Evolutionary conservation across 2,888 invertebrate genomes (phyloP).

Genomic region (Blera fallax): DNA sequence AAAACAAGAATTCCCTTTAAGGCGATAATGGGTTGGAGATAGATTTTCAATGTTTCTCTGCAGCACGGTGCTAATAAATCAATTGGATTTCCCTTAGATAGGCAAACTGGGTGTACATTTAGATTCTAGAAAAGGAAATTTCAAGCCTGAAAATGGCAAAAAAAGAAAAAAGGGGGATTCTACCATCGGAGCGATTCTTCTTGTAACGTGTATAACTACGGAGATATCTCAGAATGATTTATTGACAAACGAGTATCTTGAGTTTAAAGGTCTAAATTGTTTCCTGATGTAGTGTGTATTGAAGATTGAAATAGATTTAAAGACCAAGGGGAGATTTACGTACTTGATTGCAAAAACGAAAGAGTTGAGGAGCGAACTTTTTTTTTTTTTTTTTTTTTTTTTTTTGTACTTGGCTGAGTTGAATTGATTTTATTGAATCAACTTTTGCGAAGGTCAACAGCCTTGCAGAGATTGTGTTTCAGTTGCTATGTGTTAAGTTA

Average conservation of each 20-base stretch:
- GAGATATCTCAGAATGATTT: background rate
- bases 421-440: constrained; percentile 9
- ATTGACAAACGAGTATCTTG: background rate
- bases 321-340: background rate
- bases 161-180: background rate
- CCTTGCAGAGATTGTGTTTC: background rate
- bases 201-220: background rate
- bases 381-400: background rate
- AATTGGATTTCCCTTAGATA: constrained; percentile 40
- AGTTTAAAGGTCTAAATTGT: constrained; percentile 18
- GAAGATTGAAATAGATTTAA: background rate
- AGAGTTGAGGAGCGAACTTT: constrained; percentile 13
- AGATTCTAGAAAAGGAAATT: constrained; percentile 31
- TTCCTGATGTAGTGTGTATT: constrained; percentile 10
- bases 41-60: background rate
- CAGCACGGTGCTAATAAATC: constrained; percentile 49
- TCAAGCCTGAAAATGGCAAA: background rate
- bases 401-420: background rate
- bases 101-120: constrained; percentile 11
- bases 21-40: constrained; percentile 54
- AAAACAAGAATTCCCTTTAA: constrained; percentile 9
- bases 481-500: background rate
- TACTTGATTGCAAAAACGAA: background rate
- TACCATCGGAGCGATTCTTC: background rate
- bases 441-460: constrained; percentile 14